Conservation (phyloP, 1,140 invertebrate genomes). For the Littorina saxatilis region DNA sequence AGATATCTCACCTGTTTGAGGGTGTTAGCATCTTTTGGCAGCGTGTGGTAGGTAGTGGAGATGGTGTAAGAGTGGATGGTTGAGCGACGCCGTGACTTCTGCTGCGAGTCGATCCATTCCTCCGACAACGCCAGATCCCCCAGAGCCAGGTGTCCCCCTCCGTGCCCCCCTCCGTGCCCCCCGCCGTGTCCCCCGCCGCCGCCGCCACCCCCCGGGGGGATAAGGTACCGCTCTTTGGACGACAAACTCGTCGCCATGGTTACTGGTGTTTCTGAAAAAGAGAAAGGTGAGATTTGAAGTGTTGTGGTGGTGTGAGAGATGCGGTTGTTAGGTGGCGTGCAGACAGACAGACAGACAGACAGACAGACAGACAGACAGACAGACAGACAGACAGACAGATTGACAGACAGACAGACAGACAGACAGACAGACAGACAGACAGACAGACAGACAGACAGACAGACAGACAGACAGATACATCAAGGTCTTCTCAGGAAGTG, state of each 20-base stretch:
- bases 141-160: constrained; percentile 34
- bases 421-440: neutral
- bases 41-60: constrained; percentile 63
- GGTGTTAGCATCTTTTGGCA: constrained; percentile 62
- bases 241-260: neutral
- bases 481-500: too few species aligned
- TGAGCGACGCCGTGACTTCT: constrained; percentile 60
- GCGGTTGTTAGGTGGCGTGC: neutral
- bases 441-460: neutral
- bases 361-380: constrained; percentile 7
- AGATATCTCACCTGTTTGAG: constrained; percentile 46
- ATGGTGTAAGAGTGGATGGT: constrained; percentile 69
- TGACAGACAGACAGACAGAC: constrained; percentile 18
- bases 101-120: constrained; percentile 42
- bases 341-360: constrained; percentile 21
- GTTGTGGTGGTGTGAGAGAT: too few species aligned
- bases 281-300: neutral
- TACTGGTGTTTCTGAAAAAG: neutral
- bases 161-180: constrained; percentile 31
- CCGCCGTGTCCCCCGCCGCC: neutral
- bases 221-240: constrained; percentile 9
- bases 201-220: neutral
- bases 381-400: neutral
- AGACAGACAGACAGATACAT: too few species aligned
- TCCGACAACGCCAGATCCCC: constrained; percentile 36